These are phyloP conservation scores for Leiothrix lutea DNA, from an alignment of 2,113 vertebrate species.

Conservation along the genomic window DNA sequence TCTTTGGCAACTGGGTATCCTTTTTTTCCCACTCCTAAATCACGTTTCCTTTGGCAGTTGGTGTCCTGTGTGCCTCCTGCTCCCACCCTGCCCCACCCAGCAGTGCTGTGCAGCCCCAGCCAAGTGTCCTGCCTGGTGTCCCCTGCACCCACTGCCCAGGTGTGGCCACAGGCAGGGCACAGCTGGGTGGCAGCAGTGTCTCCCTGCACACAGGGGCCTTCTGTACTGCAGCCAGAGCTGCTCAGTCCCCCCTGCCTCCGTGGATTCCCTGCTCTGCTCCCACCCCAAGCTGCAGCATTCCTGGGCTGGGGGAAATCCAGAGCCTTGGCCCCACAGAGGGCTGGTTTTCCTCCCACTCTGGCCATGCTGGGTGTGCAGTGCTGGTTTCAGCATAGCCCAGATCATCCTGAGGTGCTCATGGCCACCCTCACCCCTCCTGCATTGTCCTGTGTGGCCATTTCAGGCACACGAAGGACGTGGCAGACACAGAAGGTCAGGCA, in stretches of 20 bases:
- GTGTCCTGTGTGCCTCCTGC: background rate
- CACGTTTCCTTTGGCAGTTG: accelerated
- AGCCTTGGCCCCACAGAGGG: background rate
- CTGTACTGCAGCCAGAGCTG: background rate
- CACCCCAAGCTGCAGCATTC: background rate
- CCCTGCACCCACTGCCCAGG: background rate
- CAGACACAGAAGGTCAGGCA: no score
- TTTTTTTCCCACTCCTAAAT: background rate
- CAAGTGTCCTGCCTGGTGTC: background rate
- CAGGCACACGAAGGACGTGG: no score
- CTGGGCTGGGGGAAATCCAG: background rate
- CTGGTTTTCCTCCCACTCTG: background rate
- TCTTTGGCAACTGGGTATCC: no score
- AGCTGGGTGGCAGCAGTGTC: background rate
- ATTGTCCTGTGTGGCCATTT: no score
- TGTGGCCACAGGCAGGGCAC: background rate
- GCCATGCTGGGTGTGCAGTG: background rate
- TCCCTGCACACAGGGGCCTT: background rate
- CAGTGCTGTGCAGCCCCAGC: background rate
- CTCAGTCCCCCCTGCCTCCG: background rate
- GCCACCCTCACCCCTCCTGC: background rate
- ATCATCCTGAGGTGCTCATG: background rate
- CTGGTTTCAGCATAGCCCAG: background rate
- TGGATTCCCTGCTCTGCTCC: background rate
- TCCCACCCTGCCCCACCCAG: background rate